Conservation (phyloP, 1,140 invertebrate species). For the Stegodyphus dumicola region DNA sequence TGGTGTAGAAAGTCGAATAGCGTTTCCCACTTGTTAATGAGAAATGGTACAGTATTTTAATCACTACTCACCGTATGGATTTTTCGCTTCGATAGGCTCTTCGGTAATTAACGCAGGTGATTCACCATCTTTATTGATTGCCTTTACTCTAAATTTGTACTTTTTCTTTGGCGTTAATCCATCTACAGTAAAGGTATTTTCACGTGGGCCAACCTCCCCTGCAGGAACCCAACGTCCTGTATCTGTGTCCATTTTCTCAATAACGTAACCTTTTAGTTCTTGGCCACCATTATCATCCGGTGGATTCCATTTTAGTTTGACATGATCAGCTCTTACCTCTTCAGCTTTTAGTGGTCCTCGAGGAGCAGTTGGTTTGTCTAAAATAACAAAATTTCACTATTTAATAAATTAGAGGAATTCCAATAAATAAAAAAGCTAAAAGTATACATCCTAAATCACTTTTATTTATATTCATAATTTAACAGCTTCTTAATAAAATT, state of each 20-base stretch:
- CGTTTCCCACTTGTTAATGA: too few species aligned
- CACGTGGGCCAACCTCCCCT: slow-evolving; percentile 82
- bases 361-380: slow-evolving; percentile 88
- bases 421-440: slow-evolving; percentile 65
- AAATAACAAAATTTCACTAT: slow-evolving; percentile 71
- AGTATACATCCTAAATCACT: too few species aligned
- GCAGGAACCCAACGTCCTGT: slow-evolving; percentile 92
- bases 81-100: slow-evolving; percentile 74
- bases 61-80: slow-evolving; percentile 68
- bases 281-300: slow-evolving; percentile 94
- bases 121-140: slow-evolving; percentile 98
- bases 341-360: slow-evolving; percentile 85
- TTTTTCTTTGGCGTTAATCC: slow-evolving; percentile 97
- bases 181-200: slow-evolving; percentile 86
- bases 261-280: slow-evolving; percentile 92
- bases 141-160: slow-evolving; percentile 98
- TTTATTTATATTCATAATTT: too few species aligned
- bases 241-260: slow-evolving; percentile 96
- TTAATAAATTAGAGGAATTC: slow-evolving; percentile 75
- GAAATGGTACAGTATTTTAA: too few species aligned
- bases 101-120: slow-evolving; percentile 94
- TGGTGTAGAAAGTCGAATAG: too few species aligned
- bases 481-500: too few species aligned
- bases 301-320: slow-evolving; percentile 94
- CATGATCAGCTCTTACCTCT: slow-evolving; percentile 89